Evolutionary conservation across 2,888 invertebrate genomes (phyloP).

Genomic region (Zelleria hepariella): DNA sequence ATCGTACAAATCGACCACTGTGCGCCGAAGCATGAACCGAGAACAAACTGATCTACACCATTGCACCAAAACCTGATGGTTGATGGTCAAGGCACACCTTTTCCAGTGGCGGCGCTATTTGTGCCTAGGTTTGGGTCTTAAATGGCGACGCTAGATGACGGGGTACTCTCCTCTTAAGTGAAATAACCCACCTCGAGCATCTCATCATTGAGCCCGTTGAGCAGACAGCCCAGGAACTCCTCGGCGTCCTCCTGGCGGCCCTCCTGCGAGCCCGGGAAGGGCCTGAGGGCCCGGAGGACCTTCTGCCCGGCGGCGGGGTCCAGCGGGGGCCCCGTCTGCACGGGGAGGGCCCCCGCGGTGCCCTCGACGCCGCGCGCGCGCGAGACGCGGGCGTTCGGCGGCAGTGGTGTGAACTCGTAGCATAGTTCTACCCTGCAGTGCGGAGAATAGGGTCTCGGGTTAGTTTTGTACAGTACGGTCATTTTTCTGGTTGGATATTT

Average conservation of each 20-base stretch:
- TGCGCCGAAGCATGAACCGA: no score
- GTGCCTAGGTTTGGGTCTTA: no score
- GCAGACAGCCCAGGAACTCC: conserved; percentile 92
- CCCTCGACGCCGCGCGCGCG: conserved; percentile 37
- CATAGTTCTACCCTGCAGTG: conserved; percentile 79
- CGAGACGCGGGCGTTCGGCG: conserved; percentile 56
- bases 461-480: no score
- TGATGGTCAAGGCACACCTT: no score
- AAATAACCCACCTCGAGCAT: conserved; percentile 83
- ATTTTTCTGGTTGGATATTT: no score
- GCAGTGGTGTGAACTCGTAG: conserved; percentile 81
- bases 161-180: no score
- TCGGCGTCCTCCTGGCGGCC: conserved; percentile 98
- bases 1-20: no score
- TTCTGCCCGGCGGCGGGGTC: conserved; percentile 92
- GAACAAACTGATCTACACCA: no score
- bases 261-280: conserved; percentile 76
- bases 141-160: no score
- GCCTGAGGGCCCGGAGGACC: conserved; percentile 83
- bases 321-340: conserved; percentile 84
- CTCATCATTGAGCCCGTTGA: conserved; percentile 96
- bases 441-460: no score
- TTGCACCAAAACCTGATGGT: no score
- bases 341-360: conserved; percentile 41
- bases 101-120: no score